Conservation (phyloP, 30 jellyfish, hydroid and myxozoan species). For the Turritopsis dohrnii region DNA sequence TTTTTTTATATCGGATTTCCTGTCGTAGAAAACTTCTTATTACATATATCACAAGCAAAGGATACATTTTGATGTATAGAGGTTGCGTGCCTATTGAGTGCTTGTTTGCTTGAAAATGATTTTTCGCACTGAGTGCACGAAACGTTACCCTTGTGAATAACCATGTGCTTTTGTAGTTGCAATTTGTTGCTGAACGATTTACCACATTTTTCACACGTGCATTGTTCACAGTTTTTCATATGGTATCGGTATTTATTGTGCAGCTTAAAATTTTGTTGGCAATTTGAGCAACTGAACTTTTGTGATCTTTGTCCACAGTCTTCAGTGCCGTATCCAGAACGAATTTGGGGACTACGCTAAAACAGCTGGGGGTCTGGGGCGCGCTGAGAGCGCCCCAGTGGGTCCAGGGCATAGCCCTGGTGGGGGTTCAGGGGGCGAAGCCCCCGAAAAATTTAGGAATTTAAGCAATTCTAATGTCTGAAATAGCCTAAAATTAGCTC, state of each 20-base stretch:
- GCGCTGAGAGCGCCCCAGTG: too few species aligned
- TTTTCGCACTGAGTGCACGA: not conserved
- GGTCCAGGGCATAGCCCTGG: too few species aligned
- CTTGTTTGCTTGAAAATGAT: not conserved
- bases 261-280: too few species aligned
- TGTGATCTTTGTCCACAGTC: too few species aligned
- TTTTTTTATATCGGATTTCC: constrained; percentile 1
- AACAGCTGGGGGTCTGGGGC: too few species aligned
- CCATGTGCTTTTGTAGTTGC: not conserved
- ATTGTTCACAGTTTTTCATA: not conserved
- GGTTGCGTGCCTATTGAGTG: not conserved
- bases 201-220: constrained; percentile 11
- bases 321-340: too few species aligned
- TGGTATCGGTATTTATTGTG: constrained; percentile 5
- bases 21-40: not conserved
- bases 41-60: constrained; percentile 1
- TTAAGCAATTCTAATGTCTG: too few species aligned
- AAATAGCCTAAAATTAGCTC: too few species aligned
- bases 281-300: too few species aligned
- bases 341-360: too few species aligned
- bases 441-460: too few species aligned
- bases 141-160: not conserved
- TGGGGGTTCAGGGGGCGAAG: too few species aligned
- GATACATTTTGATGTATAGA: not conserved
- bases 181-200: not conserved